These are phyloP conservation scores for Peucedramus taeniatus DNA, from an alignment of 2,113 vertebrate species.

Conservation along the genomic window DNA sequence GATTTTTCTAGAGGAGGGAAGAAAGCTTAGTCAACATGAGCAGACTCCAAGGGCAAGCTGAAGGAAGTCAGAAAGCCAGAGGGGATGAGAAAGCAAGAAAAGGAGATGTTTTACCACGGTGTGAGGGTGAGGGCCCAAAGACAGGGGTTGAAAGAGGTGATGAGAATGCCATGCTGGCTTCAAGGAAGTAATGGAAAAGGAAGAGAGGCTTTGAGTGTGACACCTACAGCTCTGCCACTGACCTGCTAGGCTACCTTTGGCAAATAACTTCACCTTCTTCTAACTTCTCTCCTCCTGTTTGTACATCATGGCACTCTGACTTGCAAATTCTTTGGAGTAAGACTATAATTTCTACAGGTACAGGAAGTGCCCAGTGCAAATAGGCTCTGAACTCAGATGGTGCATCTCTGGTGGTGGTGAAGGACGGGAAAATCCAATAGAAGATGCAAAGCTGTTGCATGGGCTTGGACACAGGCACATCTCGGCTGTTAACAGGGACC, in stretches of 20 bases:
- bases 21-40: background rate
- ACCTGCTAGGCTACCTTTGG: background rate
- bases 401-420: background rate
- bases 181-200: background rate
- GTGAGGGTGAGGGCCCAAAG: background rate
- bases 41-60: background rate
- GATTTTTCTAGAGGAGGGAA: background rate
- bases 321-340: background rate
- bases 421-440: background rate
- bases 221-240: background rate
- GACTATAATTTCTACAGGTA: background rate
- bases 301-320: background rate
- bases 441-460: background rate
- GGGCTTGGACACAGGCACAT: background rate
- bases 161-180: background rate
- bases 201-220: background rate
- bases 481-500: fast-evolving
- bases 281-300: background rate
- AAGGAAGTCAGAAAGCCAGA: background rate
- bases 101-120: background rate
- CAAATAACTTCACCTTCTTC: background rate
- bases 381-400: background rate
- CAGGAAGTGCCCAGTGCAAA: background rate
- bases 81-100: background rate
- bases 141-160: background rate